Percentiles rank a stretch among this genome's conserved stretches.
These are phyloP conservation scores for Acleris cristana DNA, from an alignment of 2,888 invertebrate species.

Conservation along the genomic window DNA sequence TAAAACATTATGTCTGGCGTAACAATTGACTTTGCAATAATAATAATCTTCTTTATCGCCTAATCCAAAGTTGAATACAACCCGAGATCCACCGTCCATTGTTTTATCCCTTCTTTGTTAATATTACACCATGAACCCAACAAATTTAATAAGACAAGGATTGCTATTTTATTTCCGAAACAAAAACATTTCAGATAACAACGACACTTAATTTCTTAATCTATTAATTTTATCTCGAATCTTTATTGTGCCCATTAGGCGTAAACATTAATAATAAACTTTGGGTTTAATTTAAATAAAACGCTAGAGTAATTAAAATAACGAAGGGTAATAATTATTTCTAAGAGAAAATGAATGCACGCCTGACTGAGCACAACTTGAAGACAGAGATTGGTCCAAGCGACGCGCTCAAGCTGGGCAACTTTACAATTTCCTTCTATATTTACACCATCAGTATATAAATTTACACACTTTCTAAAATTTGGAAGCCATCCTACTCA, in stretches of 20 bases:
- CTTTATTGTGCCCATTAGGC: conserved; percentile 22
- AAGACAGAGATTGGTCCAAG: conserved; percentile 16
- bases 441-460: neutral
- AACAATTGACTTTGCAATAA: no score
- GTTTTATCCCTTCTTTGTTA: no score
- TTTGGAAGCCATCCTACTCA: no score
- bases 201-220: conserved; percentile 14
- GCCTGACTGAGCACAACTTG: conserved; percentile 37
- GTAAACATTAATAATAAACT: conserved; percentile 37
- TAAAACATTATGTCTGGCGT: no score
- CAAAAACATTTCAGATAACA: conserved; percentile 22
- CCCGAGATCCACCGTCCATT: no score
- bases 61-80: no score
- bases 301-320: conserved; percentile 34
- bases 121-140: no score
- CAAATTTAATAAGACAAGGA: no score
- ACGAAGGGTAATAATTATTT: conserved; percentile 38
- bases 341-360: conserved; percentile 39
- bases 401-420: neutral
- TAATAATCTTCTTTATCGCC: no score
- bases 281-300: conserved; percentile 35
- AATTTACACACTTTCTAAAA: no score
- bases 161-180: no score
- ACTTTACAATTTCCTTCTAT: neutral
- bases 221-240: conserved; percentile 30